phyloP scores from a whole-genome alignment of 2,797 vertebrate species.

The Masticophis lateralis region DNA sequence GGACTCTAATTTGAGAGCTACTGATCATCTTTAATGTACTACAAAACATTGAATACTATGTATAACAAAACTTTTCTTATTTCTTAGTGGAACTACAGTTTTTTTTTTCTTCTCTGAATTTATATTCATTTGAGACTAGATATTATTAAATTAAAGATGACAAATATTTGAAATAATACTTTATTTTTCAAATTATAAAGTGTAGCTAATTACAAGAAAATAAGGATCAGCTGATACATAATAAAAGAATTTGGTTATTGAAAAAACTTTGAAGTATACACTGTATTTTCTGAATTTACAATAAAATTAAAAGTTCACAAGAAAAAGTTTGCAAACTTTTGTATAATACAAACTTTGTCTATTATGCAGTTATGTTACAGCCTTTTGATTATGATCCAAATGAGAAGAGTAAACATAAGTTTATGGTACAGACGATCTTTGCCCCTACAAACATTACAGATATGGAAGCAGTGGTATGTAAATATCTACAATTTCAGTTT shows the following conservation, averaged over 20 bases:
- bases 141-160: background rate
- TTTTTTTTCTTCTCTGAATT: background rate
- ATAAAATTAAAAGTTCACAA: background rate
- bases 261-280: background rate
- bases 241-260: background rate
- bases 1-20: background rate
- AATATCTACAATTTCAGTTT: background rate
- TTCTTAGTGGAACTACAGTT: background rate
- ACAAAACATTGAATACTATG: background rate
- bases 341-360: slow-evolving; percentile 34
- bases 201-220: background rate
- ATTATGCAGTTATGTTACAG: slow-evolving; percentile 91
- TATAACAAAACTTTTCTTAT: background rate
- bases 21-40: background rate
- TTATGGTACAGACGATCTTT: slow-evolving; percentile 99
- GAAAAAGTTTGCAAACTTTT: background rate
- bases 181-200: background rate
- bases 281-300: background rate
- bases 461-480: slow-evolving; percentile 94
- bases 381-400: slow-evolving; percentile 99
- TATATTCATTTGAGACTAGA: background rate
- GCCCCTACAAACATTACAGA: slow-evolving; percentile 87
- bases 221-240: background rate
- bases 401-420: slow-evolving; percentile 99
- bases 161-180: background rate